A percentile compares a stretch with the other conserved stretches of the same genome.
phyloP scores from a whole-genome alignment of 2,113 vertebrate species.

The Lophius piscatorius region DNA sequence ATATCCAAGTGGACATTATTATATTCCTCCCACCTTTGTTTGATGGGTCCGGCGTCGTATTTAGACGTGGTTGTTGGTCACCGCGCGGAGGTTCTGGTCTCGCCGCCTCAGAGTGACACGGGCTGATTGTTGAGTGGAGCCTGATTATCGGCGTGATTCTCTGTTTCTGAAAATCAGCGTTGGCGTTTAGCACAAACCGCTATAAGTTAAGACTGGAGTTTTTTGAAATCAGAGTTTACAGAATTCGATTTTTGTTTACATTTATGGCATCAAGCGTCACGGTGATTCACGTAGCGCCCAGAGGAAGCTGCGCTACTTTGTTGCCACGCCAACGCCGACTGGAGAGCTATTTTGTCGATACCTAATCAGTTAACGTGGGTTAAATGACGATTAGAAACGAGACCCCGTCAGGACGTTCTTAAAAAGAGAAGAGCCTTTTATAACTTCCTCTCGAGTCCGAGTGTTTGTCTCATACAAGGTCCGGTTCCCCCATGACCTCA shows the following conservation, averaged over 20 bases:
- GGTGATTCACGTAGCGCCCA: conserved; percentile 21
- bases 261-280: conserved; percentile 30
- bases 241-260: too few relatives aligned
- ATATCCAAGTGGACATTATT: conserved; percentile 52
- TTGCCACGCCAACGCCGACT: conserved; percentile 35
- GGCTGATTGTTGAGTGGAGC: conserved; percentile 2
- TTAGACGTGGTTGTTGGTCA: conserved; percentile 1
- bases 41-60: neutral
- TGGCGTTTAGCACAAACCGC: too few relatives aligned
- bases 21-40: neutral
- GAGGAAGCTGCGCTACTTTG: conserved; percentile 6
- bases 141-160: neutral
- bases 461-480: too few relatives aligned
- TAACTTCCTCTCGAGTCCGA: too few relatives aligned
- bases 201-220: too few relatives aligned
- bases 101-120: conserved; percentile 12
- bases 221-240: too few relatives aligned
- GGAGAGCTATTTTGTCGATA: conserved; percentile 25
- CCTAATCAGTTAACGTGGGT: too few relatives aligned
- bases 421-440: too few relatives aligned
- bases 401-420: too few relatives aligned
- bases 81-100: too few relatives aligned
- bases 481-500: too few relatives aligned
- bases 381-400: too few relatives aligned
- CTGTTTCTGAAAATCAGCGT: neutral